Evolutionary conservation across 2,797 vertebrate genomes (phyloP).

Genomic region (Setipinna tenuifilis): DNA sequence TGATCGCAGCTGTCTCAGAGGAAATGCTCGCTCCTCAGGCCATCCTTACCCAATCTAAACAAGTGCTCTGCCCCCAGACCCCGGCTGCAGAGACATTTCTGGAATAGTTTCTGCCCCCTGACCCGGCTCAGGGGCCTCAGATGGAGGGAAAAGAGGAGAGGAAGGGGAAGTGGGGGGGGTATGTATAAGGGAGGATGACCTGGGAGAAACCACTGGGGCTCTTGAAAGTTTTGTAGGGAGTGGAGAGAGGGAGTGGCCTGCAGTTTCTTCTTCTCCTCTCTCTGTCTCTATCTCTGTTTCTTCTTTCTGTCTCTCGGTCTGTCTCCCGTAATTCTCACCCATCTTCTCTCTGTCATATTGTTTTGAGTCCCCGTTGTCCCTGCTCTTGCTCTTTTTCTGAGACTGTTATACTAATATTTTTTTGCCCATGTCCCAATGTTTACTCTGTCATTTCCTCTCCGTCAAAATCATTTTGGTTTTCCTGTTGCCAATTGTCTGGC

Average conservation of each 20-base stretch:
- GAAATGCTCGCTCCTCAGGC: conserved; percentile 55
- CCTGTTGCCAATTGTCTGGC: not conserved
- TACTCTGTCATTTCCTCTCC: not conserved
- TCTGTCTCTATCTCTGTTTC: too few relatives aligned
- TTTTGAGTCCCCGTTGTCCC: not conserved
- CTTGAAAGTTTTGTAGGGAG: not conserved
- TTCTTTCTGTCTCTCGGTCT: too few relatives aligned
- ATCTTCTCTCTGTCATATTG: not conserved
- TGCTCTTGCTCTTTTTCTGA: not conserved
- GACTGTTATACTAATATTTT: not conserved
- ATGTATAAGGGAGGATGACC: not conserved
- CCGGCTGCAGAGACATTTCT: conserved; percentile 70
- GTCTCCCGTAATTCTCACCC: too few relatives aligned
- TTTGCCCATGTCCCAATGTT: not conserved
- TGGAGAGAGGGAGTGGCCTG: not conserved
- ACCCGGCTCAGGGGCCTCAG: conserved; percentile 65
- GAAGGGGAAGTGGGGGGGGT: not conserved
- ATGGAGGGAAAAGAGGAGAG: conserved; percentile 51
- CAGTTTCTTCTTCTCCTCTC: conserved; percentile 1
- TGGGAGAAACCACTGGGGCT: not conserved
- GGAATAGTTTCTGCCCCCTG: conserved; percentile 72
- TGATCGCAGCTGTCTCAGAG: conserved; percentile 41
- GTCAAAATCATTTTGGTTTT: not conserved
- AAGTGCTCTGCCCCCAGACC: conserved; percentile 57
- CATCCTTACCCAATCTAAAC: conserved; percentile 64